Evolutionary conservation across 2,797 vertebrate genomes (phyloP).

Genomic region (Scleropages formosus): DNA sequence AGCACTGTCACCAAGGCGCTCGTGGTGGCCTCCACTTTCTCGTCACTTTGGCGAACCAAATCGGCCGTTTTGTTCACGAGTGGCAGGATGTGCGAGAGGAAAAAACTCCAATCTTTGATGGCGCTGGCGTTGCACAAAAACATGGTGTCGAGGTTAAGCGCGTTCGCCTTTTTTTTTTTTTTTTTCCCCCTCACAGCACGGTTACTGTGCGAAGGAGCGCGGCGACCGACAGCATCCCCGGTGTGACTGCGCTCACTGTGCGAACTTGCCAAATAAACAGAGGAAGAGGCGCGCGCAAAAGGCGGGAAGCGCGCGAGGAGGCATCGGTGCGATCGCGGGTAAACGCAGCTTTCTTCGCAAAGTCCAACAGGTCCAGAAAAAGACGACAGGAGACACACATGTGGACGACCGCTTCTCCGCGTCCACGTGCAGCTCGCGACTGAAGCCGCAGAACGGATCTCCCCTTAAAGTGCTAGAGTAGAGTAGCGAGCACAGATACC

Average conservation of each 20-base stretch:
- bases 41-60: constrained; percentile 65
- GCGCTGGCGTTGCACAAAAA: constrained; percentile 81
- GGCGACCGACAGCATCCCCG: constrained; percentile 16
- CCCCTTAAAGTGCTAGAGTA: constrained; percentile 21
- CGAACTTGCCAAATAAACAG: too few relatives aligned
- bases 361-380: constrained; percentile 43
- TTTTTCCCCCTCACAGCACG: too few relatives aligned
- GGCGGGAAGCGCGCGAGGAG: neutral
- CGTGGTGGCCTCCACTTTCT: constrained; percentile 71
- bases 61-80: constrained; percentile 78
- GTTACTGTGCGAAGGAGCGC: constrained; percentile 21
- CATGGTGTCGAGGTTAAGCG: constrained; percentile 61
- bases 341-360: constrained; percentile 9
- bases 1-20: constrained; percentile 75
- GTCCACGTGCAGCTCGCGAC: too few relatives aligned
- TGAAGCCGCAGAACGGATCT: neutral
- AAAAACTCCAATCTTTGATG: constrained; percentile 83
- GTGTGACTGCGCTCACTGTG: too few relatives aligned
- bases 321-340: neutral
- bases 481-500: too few relatives aligned
- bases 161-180: neutral
- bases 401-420: neutral
- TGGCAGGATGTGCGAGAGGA: constrained; percentile 81
- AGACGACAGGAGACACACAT: constrained; percentile 11
- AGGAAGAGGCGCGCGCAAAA: constrained; percentile 29